These are phyloP conservation scores for Tetraodon nigroviridis DNA, from an alignment of 2,113 vertebrate species.

Conservation along the genomic window DNA sequence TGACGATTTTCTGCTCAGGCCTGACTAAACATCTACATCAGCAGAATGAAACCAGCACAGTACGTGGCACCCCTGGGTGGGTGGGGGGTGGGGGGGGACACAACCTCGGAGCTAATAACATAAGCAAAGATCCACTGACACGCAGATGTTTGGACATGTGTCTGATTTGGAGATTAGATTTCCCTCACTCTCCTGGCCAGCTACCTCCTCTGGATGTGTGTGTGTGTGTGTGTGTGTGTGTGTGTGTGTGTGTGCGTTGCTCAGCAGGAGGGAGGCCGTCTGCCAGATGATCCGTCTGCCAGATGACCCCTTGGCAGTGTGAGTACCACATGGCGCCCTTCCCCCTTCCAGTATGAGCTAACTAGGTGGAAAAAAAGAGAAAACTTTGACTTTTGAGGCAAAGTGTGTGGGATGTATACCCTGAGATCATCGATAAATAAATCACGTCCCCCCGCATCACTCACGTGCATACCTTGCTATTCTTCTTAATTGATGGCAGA, in stretches of 20 bases:
- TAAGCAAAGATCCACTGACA: constrained; percentile 49
- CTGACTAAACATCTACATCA: constrained; percentile 25
- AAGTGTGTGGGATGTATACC: constrained; percentile 29
- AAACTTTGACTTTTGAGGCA: constrained; percentile 8
- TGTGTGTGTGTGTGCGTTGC: constrained; percentile 4
- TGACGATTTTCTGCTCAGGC: constrained; percentile 4
- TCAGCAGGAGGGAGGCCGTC: constrained; percentile 26
- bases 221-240: neutral
- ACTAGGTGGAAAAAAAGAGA: constrained; percentile 34
- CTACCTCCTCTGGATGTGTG: constrained; percentile 7
- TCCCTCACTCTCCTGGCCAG: constrained; percentile 33
- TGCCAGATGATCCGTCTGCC: constrained; percentile 53
- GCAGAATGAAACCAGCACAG: constrained; percentile 23
- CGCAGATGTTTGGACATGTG: constrained; percentile 47
- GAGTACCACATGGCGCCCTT: constrained; percentile 3
- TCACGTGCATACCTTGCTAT: constrained; percentile 27
- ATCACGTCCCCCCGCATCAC: constrained; percentile 20
- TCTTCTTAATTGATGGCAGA: constrained; percentile 58
- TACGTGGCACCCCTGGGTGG: too few species aligned
- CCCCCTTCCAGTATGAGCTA: constrained; percentile 45
- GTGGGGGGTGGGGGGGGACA: neutral
- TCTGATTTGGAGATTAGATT: constrained; percentile 51
- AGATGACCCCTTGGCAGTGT: constrained; percentile 54
- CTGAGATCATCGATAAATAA: constrained; percentile 42
- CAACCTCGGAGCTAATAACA: constrained; percentile 28